Conservation (phyloP, 2,888 invertebrate species). For the Calliopum simillimum region DNA sequence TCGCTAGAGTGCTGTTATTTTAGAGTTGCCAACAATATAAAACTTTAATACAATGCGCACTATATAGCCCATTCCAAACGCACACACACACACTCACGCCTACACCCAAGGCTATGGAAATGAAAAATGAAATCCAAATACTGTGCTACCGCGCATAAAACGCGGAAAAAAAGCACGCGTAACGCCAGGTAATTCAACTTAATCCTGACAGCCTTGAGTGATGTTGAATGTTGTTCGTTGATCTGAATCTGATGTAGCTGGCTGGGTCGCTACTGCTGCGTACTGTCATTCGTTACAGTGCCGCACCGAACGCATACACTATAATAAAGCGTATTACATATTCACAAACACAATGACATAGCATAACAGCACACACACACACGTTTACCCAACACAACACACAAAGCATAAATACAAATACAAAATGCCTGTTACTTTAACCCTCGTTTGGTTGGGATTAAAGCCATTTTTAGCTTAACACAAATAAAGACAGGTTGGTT, state of each 20-base stretch:
- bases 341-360: background rate
- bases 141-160: constrained; percentile 18
- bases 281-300: background rate
- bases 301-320: background rate
- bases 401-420: too few relatives aligned
- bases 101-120: constrained; percentile 25
- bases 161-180: constrained; percentile 35
- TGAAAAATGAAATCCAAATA: constrained; percentile 39
- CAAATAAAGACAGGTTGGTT: background rate
- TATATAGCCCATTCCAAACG: background rate
- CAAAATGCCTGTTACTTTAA: background rate
- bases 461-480: constrained; percentile 1
- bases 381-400: background rate
- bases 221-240: constrained; percentile 31
- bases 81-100: background rate
- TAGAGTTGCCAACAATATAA: background rate
- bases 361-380: background rate
- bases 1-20: too few relatives aligned
- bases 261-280: constrained; percentile 9
- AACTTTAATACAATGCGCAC: background rate
- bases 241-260: constrained; percentile 38
- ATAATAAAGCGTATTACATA: background rate
- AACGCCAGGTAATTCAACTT: constrained; percentile 38
- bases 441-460: background rate
- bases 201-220: constrained; percentile 37